Evolutionary conservation across 2,888 invertebrate genomes (phyloP).

Genomic region (Mallateleia sp.): DNA sequence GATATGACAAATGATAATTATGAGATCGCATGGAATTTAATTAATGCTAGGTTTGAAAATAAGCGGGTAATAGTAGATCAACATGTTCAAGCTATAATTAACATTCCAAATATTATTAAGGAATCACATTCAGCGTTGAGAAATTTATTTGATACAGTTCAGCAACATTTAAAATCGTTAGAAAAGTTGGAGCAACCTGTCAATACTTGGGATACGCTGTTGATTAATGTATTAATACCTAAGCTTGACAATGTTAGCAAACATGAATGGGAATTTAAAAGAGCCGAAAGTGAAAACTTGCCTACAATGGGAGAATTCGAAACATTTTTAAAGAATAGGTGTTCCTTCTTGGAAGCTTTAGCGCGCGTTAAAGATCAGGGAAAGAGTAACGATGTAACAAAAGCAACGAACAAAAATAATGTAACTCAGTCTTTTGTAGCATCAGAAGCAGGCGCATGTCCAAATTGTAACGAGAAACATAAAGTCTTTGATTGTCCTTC

Average conservation of each 20-base stretch:
- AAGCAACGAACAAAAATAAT: background rate
- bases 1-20: slow-evolving; percentile 57
- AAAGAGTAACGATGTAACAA: background rate
- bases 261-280: slow-evolving; percentile 17
- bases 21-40: slow-evolving; percentile 26
- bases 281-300: slow-evolving; percentile 8
- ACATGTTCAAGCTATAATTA: slow-evolving; percentile 46
- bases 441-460: background rate
- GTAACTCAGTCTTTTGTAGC: slow-evolving; percentile 1
- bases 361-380: background rate
- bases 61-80: slow-evolving; percentile 33
- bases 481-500: background rate
- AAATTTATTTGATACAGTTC: slow-evolving; percentile 11
- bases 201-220: slow-evolving; percentile 12
- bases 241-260: slow-evolving; percentile 12
- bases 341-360: slow-evolving; percentile 17
- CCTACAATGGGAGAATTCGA: slow-evolving; percentile 20
- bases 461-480: background rate
- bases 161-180: slow-evolving; percentile 20
- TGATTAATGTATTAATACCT: slow-evolving; percentile 8
- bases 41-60: slow-evolving; percentile 51
- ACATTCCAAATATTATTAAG: slow-evolving; percentile 35
- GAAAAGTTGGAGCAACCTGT: slow-evolving; percentile 19
- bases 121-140: slow-evolving; percentile 41
- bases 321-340: slow-evolving; percentile 2